Evolutionary conservation across 2,797 vertebrate species (phyloP), one percentile per base, ranked within the genome.

Genomic region (Helarctos malayanus): DNA sequence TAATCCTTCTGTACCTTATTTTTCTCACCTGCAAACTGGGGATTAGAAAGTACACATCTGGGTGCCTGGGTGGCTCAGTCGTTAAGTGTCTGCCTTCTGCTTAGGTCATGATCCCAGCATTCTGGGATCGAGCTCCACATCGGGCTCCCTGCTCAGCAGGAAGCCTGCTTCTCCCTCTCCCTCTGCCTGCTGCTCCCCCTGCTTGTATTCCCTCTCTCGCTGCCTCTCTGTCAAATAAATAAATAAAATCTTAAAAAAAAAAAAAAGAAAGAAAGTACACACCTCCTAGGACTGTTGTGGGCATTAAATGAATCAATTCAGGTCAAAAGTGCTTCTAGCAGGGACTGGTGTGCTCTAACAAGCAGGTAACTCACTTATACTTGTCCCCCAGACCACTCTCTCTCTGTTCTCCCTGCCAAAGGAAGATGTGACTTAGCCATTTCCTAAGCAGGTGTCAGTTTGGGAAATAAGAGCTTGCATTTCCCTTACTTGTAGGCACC

Each of bases 351-450:
- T 59, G 56, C 27, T 65, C 21, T 41, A 27, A 35, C 7, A 16
- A 19, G 6, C 0, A 2, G 52, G 47, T 45, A 54, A 49, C 10
- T 57, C 35, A 41, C 5, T n/a, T 52, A 12, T 12, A n/a, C 14
- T 75, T 56, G 21, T 41, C 11, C 3, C 5, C 12, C 12, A 18
- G 57, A 3, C 52, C 1, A 9, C n/a, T 18, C 0, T 16, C 6
- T 81, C 41, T 68, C 23, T 78, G 4, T 84, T 4, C 18, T 78
- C 47, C 63, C 45, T 38, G 32, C 38, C 15, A 56, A 32, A 35
- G 57, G 71, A 73, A n/a, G 35, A 9, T 9, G 3, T 32, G 13
- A 4, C 16, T 57, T 27, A 68, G 35, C 69, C 16, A 2, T 45
- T 59, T 71, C 38, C 19, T 73, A 38, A 49, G 80, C 41, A 89